phyloP scores from a whole-genome alignment of 2,797 vertebrate genomes.

The Anguilla pacifica region DNA sequence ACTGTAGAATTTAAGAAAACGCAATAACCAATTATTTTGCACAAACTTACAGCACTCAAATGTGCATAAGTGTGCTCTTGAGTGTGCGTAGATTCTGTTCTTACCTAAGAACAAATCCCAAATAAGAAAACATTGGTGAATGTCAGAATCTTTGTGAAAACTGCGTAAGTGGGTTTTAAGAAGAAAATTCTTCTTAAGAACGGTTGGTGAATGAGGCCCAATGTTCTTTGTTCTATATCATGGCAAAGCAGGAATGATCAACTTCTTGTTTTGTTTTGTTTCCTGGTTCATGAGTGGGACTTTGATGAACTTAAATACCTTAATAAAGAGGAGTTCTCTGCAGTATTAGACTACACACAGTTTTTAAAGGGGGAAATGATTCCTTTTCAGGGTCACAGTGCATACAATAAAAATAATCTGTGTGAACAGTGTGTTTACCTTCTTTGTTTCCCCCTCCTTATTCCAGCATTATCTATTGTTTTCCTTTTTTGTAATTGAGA shows the following conservation, averaged over 20 bases:
- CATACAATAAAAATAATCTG: neutral
- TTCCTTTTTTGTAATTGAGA: neutral
- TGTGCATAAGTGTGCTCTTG: too few relatives aligned
- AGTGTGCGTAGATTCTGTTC: too few relatives aligned
- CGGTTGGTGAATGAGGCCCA: too few relatives aligned
- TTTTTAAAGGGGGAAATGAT: conserved; percentile 4
- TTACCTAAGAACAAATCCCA: too few relatives aligned
- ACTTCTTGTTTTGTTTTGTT: neutral
- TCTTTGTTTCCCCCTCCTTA: neutral
- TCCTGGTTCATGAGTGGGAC: conserved; percentile 20
- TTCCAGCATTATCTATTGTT: neutral
- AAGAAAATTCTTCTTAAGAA: too few relatives aligned
- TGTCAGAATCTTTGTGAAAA: too few relatives aligned
- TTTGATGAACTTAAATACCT: conserved; percentile 31
- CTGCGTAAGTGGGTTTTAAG: too few relatives aligned
- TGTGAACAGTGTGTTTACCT: neutral
- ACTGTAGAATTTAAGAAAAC: too few relatives aligned
- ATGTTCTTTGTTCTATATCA: neutral
- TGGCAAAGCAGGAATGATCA: neutral
- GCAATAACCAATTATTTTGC: too few relatives aligned
- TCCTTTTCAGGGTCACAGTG: neutral
- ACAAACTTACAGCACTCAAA: too few relatives aligned
- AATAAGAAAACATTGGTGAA: too few relatives aligned
- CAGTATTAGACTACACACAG: conserved; percentile 27
- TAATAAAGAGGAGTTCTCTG: conserved; percentile 13